These are phyloP conservation scores for Trichogramma pretiosum DNA, from an alignment of 1,140 invertebrate genomes.

Conservation along the genomic window DNA sequence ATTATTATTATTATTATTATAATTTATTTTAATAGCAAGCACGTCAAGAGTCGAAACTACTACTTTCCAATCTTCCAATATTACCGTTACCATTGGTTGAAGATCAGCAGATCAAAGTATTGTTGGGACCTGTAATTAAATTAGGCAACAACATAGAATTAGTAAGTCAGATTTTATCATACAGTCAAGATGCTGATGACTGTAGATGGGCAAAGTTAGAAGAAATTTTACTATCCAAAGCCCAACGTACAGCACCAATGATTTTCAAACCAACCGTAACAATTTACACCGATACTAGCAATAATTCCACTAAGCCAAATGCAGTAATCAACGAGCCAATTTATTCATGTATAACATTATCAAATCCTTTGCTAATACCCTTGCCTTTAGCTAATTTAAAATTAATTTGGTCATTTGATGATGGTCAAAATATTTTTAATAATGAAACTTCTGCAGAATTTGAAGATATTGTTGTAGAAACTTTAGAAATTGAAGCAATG, in stretches of 20 bases:
- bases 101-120: slow-evolving; percentile 56
- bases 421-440: slow-evolving; percentile 38
- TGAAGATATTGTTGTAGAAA: slow-evolving; percentile 36
- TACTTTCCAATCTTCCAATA: slow-evolving; percentile 45
- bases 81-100: slow-evolving; percentile 62
- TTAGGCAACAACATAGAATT: slow-evolving; percentile 26
- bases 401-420: slow-evolving; percentile 68
- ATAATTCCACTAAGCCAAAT: slow-evolving; percentile 58
- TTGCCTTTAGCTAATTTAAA: slow-evolving; percentile 64
- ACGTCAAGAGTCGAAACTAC: slow-evolving; percentile 45
- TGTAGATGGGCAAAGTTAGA: slow-evolving; percentile 65
- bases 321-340: slow-evolving; percentile 74
- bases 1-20: neutral
- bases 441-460: slow-evolving; percentile 30
- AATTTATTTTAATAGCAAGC: slow-evolving; percentile 35
- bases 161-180: slow-evolving; percentile 30
- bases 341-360: slow-evolving; percentile 63
- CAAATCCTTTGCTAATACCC: slow-evolving; percentile 73
- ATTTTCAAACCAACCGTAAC: slow-evolving; percentile 69
- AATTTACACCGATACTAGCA: slow-evolving; percentile 56
- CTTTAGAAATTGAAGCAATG: slow-evolving; percentile 37
- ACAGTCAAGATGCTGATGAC: slow-evolving; percentile 35
- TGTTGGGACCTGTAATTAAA: slow-evolving; percentile 48
- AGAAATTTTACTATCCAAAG: slow-evolving; percentile 65
- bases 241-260: slow-evolving; percentile 59